Evolutionary conservation across 2,113 vertebrate genomes (phyloP), one percentile per base, ranked within the genome.

Genomic region (Megaceryle torquata): DNA sequence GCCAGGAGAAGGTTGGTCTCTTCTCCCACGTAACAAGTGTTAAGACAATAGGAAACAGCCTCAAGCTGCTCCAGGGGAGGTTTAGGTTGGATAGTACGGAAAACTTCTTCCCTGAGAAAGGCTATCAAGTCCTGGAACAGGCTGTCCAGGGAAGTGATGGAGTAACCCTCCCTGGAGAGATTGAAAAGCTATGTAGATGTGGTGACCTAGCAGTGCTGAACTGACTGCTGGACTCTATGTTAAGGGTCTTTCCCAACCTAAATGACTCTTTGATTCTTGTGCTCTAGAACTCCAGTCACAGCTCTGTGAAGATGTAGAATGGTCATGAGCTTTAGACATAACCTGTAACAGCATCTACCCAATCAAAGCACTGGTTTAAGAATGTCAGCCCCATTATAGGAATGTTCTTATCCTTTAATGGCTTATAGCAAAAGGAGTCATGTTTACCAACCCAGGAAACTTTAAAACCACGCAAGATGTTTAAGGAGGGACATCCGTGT

Each of bases 261-360:
- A 84, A 63, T 11, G 13, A 57, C 46, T 54, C 46, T 54, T 28
- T 22, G 22, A n/a, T 54, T 71, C 26, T 77, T 29, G 6, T 33
- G 20, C 15, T 81, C 60, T 48, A 13, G 9, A 82, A 70, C 4
- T 31, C 33, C 24, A 8, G 0, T 24, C 1, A 0, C 1, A 31
- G 31, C 35, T 71, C 61, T 48, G 13, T 65, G 57, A 33, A 69
- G 25, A 56, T 4, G 2, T 0, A 41, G 33, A n/a, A 50, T 18
- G 65, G 13, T 15, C 76, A 57, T 0, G 0, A 77, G 64, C 46
- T 56, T 72, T 16, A 63, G 22, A 50, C 2, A 24, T 8, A 35
- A 86, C 39, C 56, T 54, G 0, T 5, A 54, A 25, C 16, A 76
- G 53, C 3, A 53, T 4, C 57, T 39, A 13, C 25, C 35, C 50